These are phyloP conservation scores for Tricholaema leucomelas DNA, from an alignment of 2,113 vertebrate species.

Conservation along the genomic window DNA sequence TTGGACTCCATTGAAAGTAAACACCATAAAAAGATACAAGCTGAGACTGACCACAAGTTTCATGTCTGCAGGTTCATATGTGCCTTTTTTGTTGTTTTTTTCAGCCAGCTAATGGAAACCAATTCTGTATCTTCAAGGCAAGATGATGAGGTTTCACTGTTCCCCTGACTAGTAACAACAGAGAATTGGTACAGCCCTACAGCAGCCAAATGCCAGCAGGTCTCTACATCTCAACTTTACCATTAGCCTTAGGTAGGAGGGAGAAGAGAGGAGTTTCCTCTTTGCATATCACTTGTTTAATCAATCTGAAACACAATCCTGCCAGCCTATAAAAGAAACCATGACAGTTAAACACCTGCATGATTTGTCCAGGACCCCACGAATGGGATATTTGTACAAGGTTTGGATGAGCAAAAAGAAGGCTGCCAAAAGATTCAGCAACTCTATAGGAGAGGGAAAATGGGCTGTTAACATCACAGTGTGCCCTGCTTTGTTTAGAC, in stretches of 20 bases:
- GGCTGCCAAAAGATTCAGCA: neutral
- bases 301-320: neutral
- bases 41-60: conserved; percentile 38
- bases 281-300: neutral
- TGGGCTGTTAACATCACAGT: neutral
- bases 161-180: neutral
- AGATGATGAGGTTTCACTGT: neutral
- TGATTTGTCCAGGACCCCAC: neutral
- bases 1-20: conserved; percentile 50
- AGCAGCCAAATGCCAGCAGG: neutral
- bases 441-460: neutral
- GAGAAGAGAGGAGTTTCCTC: neutral
- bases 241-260: neutral
- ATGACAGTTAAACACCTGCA: neutral
- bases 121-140: neutral
- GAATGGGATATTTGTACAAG: neutral
- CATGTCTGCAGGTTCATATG: neutral
- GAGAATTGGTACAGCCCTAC: neutral
- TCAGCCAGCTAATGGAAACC: conserved; percentile 27
- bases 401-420: neutral
- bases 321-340: neutral
- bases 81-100: neutral
- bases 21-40: conserved; percentile 46
- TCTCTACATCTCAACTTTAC: neutral
- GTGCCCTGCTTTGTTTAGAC: neutral